Percentiles rank a stretch among this genome's conserved stretches.
Conservation (phyloP, 2,113 vertebrate genomes). For the Camelus dromedarius region DNA sequence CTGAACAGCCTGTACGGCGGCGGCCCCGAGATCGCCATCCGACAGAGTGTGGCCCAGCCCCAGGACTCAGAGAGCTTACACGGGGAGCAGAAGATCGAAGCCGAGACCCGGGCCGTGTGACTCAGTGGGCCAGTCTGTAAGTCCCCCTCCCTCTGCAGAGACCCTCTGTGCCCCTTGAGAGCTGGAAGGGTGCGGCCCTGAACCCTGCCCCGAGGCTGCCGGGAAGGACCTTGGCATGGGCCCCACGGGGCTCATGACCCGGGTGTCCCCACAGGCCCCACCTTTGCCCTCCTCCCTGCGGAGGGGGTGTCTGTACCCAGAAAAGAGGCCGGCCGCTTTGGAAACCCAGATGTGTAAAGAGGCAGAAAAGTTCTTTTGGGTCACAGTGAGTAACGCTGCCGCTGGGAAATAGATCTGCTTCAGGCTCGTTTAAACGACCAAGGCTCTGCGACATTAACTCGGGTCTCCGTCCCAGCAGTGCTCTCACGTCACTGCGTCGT, state of each 20-base stretch:
- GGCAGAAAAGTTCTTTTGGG: neutral
- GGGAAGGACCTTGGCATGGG: neutral
- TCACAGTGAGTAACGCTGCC: neutral
- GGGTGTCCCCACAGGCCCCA: conserved; percentile 11
- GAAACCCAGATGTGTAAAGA: neutral
- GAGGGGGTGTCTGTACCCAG: neutral
- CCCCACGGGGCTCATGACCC: neutral
- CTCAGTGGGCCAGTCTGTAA: neutral
- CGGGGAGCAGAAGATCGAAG: conserved; percentile 97
- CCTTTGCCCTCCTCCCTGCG: fast-evolving
- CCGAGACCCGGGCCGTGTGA: conserved; percentile 95
- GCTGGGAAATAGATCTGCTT: neutral
- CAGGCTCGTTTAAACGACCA: neutral
- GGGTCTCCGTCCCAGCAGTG: conserved; percentile 10
- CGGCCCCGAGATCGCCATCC: conserved; percentile 95
- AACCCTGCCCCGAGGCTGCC: neutral
- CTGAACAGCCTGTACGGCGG: conserved; percentile 94
- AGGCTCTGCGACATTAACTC: fast-evolving
- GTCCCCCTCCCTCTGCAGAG: neutral
- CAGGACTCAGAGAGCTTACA: conserved; percentile 90
- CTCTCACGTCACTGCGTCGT: neutral
- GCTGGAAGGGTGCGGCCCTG: fast-evolving
- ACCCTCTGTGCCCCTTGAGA: neutral
- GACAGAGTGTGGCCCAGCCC: conserved; percentile 91
- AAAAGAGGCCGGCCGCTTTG: neutral